Evolutionary conservation across 1,140 invertebrate species (phyloP).

Genomic region (Drosophila ambigua): DNA sequence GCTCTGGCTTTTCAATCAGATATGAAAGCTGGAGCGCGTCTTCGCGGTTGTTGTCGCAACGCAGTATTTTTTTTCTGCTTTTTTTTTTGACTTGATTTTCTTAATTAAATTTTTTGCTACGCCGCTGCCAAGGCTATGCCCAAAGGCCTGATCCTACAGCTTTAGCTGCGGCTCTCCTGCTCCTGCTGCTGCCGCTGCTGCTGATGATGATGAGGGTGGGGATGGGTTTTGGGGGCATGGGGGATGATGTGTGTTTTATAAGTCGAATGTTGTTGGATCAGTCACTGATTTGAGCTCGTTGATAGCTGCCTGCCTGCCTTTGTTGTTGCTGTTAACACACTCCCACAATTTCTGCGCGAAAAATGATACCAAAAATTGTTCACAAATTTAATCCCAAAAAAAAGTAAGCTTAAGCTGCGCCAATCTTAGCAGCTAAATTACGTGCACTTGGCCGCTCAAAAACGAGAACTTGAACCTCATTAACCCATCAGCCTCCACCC

Average conservation of each 20-base stretch:
- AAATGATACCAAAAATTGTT: not conserved
- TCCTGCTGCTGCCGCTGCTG: slow-evolving; percentile 18
- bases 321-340: slow-evolving; percentile 77
- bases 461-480: slow-evolving; percentile 62
- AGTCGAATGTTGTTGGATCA: slow-evolving; percentile 64
- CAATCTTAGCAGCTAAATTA: slow-evolving; percentile 43
- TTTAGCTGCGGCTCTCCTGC: not conserved
- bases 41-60: slow-evolving; percentile 71
- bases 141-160: slow-evolving; percentile 22
- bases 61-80: slow-evolving; percentile 31
- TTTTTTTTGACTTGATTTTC: slow-evolving; percentile 77
- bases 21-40: slow-evolving; percentile 80
- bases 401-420: slow-evolving; percentile 26
- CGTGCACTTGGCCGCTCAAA: slow-evolving; percentile 44
- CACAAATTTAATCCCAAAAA: slow-evolving; percentile 1
- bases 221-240: slow-evolving; percentile 34
- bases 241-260: slow-evolving; percentile 80
- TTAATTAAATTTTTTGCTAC: slow-evolving; percentile 81
- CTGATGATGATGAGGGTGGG: slow-evolving; percentile 50
- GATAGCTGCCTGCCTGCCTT: slow-evolving; percentile 46
- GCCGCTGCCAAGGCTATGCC: slow-evolving; percentile 69
- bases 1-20: slow-evolving; percentile 77
- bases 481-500: slow-evolving; percentile 58
- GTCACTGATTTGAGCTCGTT: slow-evolving; percentile 68
- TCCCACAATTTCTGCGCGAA: slow-evolving; percentile 60